Evolutionary conservation across 2,113 vertebrate species (phyloP).

Genomic region (Arothron firmamentum): DNA sequence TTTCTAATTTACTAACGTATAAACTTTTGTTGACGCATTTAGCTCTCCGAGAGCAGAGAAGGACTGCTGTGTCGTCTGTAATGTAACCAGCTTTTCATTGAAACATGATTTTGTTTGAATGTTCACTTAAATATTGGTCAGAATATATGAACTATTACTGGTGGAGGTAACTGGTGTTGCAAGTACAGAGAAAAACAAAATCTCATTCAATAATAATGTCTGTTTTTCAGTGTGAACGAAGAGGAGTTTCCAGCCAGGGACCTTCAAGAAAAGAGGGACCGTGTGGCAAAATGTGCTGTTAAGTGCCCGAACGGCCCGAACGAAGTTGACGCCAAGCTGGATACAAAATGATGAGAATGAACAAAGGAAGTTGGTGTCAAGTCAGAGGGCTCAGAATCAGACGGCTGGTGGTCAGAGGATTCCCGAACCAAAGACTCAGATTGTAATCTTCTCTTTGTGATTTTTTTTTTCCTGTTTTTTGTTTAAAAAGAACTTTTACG

Average conservation of each 20-base stretch:
- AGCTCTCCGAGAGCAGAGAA: neutral
- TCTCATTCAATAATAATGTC: constrained; percentile 8
- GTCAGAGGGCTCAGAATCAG: constrained; percentile 18
- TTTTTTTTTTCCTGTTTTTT: constrained; percentile 4
- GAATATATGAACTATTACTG: no score
- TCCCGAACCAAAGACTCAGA: constrained; percentile 41
- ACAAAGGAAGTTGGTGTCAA: neutral
- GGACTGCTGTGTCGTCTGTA: neutral
- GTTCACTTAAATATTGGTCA: neutral
- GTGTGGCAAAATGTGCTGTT: constrained; percentile 17
- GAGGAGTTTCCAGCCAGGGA: neutral
- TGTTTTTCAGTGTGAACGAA: no score
- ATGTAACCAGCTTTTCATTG: neutral
- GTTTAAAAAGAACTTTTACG: neutral
- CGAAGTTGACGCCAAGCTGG: constrained; percentile 11
- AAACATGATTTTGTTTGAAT: neutral
- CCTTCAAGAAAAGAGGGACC: neutral
- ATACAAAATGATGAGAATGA: constrained; percentile 30
- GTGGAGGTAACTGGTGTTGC: no score
- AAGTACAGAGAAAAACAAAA: no score
- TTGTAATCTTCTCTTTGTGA: constrained; percentile 20
- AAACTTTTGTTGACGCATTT: constrained; percentile 36
- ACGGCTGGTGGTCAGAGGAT: constrained; percentile 24
- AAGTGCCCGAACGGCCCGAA: neutral
- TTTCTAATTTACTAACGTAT: constrained; percentile 57